Evolutionary conservation across 2,113 vertebrate species (phyloP).

Genomic region (Nyctibius bracteatus): DNA sequence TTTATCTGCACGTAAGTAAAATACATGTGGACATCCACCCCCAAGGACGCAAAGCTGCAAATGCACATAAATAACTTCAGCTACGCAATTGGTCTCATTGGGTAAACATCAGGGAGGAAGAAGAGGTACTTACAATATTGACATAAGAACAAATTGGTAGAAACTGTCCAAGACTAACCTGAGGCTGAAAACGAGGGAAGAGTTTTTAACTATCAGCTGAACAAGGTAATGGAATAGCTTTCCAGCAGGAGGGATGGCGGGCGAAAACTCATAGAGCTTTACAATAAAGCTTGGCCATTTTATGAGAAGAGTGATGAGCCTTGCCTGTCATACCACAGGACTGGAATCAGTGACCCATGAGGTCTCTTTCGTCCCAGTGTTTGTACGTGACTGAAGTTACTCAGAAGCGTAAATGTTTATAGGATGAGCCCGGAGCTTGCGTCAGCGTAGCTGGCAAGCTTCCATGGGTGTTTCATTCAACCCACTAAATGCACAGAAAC

Average conservation of each 20-base stretch:
- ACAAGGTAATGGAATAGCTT: background rate
- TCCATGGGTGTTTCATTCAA: background rate
- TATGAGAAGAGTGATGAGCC: background rate
- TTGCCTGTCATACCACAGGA: background rate
- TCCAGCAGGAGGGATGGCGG: background rate
- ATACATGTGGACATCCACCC: background rate
- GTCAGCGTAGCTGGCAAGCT: constrained; percentile 10
- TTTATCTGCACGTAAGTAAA: constrained; percentile 9
- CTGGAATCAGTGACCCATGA: background rate
- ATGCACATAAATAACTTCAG: constrained; percentile 28
- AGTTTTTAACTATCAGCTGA: background rate
- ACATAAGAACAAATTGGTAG: background rate
- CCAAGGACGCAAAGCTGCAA: background rate
- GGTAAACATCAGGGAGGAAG: constrained; percentile 38
- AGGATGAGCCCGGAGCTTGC: constrained; percentile 5
- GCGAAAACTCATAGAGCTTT: background rate
- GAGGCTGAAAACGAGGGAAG: background rate
- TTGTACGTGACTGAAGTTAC: constrained; percentile 25
- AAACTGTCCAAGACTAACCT: background rate
- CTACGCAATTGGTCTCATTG: background rate
- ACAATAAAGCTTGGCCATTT: background rate
- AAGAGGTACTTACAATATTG: constrained; percentile 20
- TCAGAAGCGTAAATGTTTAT: constrained; percentile 53
- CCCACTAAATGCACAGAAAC: background rate
- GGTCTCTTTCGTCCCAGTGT: background rate